phyloP scores from a whole-genome alignment of 2,113 vertebrate genomes.

The Pseudonaja textilis region DNA sequence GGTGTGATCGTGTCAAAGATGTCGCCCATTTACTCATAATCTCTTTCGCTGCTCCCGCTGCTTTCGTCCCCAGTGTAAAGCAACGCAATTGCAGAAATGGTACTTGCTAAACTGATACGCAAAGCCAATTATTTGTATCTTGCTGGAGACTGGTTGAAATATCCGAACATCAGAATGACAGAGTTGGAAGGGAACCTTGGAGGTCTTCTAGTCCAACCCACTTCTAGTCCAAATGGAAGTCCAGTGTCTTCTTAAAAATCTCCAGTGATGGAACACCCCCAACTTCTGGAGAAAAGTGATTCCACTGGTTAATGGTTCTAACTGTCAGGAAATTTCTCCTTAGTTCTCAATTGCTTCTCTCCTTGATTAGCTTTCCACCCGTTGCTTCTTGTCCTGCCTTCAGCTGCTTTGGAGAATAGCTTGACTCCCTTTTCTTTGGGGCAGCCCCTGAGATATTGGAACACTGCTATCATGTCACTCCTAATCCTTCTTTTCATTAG shows the following conservation, averaged over 20 bases:
- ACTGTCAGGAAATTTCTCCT: background rate
- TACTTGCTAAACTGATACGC: background rate
- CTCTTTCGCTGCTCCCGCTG: background rate
- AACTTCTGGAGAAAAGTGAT: background rate
- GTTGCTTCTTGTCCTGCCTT: background rate
- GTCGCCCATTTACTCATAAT: too few species aligned
- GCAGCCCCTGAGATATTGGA: background rate
- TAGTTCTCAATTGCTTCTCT: background rate
- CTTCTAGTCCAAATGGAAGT: background rate
- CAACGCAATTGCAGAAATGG: background rate
- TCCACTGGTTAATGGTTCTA: background rate
- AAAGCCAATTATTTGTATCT: background rate
- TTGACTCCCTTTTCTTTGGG: background rate
- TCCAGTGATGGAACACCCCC: background rate
- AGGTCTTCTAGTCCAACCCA: background rate
- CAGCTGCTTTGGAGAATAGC: background rate
- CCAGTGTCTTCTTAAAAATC: background rate
- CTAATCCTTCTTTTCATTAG: background rate
- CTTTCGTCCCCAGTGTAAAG: background rate
- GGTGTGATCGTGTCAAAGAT: background rate
- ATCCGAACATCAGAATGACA: background rate
- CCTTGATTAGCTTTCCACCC: too few species aligned
- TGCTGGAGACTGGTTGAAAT: background rate
- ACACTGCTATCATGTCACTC: background rate
- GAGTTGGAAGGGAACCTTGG: background rate